These are phyloP conservation scores for Branchipolynoe longqiensis DNA, from an alignment of 2,888 invertebrate genomes.

Conservation along the genomic window DNA sequence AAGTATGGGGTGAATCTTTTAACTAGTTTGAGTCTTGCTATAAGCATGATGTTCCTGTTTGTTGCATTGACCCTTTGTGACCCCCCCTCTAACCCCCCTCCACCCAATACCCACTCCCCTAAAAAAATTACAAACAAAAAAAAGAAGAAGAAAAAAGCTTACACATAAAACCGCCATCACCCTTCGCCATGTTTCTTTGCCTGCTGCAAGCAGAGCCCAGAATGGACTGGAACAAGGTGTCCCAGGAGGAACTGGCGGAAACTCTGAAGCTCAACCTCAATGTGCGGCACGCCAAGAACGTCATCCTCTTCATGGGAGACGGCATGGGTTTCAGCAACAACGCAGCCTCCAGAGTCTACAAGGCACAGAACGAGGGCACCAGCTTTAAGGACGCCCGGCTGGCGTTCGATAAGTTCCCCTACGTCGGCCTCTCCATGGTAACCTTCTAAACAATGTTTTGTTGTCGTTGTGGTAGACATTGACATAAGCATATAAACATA, in stretches of 20 bases:
- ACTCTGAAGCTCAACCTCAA: not conserved
- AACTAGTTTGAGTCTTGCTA: no score
- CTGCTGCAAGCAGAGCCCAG: slow-evolving; percentile 3
- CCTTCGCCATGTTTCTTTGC: no score
- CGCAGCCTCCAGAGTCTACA: not conserved
- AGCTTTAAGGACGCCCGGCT: slow-evolving; percentile 46
- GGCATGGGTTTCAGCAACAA: slow-evolving; percentile 2
- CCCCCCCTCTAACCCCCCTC: no score
- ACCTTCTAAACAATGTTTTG: not conserved
- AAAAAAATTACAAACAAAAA: no score
- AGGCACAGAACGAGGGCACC: slow-evolving; percentile 8
- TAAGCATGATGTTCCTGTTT: no score
- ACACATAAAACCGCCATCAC: no score
- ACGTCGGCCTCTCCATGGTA: slow-evolving; percentile 51
- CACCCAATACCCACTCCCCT: no score
- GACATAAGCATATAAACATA: no score
- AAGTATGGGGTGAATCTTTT: no score
- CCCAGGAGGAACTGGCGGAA: slow-evolving; percentile 18
- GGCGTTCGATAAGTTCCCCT: slow-evolving; percentile 58
- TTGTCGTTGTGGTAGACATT: no score
- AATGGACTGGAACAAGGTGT: not conserved
- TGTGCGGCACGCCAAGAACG: slow-evolving; percentile 22
- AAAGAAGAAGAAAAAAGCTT: no score
- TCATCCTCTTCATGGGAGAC: slow-evolving; percentile 38
- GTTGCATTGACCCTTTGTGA: no score